Conservation (phyloP, 2,888 invertebrate species). For the Steinernema scapterisci region DNA sequence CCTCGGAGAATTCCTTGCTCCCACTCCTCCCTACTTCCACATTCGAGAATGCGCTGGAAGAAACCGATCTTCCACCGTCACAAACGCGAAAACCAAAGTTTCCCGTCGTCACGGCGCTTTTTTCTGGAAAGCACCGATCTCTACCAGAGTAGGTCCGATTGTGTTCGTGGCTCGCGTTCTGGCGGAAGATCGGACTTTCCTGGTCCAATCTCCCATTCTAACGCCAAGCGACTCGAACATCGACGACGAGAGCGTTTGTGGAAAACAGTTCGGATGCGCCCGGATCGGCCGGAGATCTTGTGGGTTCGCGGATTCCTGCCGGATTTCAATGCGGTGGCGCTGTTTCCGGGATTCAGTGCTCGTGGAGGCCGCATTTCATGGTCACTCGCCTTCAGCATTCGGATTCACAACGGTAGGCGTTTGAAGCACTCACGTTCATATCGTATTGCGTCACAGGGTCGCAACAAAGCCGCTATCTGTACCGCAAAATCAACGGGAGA, state of each 20-base stretch:
- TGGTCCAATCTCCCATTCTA: constrained; percentile 8
- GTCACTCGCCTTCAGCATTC: not conserved
- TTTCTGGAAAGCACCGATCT: not conserved
- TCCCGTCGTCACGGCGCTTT: not conserved
- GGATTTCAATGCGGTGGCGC: not conserved
- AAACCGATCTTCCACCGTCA: not conserved
- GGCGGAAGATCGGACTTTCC: not conserved
- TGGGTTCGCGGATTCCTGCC: not conserved
- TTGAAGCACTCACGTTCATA: not conserved
- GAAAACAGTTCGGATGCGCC: not conserved
- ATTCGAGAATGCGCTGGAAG: not conserved
- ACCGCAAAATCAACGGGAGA: not conserved
- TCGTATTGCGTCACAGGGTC: not conserved
- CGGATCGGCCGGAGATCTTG: not conserved
- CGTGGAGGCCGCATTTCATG: not conserved
- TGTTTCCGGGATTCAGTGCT: not conserved
- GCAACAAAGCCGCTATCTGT: not conserved
- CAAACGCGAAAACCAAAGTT: not conserved
- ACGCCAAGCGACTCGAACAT: not conserved
- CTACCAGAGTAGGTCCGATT: not conserved
- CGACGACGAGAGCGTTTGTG: not conserved
- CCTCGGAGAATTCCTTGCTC: constrained; percentile 9
- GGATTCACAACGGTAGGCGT: constrained; percentile 3
- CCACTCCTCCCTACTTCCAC: not conserved
- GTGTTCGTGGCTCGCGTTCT: not conserved